These are phyloP conservation scores for Platygyra sinensis DNA, from an alignment of 64 coral and sea anemone species.

Conservation along the genomic window DNA sequence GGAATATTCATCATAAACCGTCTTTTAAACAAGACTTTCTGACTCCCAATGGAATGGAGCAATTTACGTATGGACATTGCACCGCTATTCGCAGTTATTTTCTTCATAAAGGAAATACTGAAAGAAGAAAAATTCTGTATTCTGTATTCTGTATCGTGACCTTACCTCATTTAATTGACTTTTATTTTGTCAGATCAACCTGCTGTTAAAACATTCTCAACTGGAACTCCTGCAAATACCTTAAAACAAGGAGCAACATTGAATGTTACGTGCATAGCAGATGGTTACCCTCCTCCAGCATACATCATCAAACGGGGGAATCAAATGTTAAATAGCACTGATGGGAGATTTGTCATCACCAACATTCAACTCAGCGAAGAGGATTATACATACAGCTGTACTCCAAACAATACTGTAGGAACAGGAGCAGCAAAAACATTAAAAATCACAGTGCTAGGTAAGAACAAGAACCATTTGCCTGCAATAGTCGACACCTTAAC, in stretches of 20 bases:
- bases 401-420: slow-evolving; percentile 46
- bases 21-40: no score
- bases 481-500: no score
- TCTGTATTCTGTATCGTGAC: no score
- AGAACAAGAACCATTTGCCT: neutral
- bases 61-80: no score
- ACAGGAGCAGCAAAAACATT: slow-evolving; percentile 32
- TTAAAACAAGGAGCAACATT: slow-evolving; percentile 18
- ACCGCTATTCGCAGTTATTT: no score
- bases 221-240: slow-evolving; percentile 39
- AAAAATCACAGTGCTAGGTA: slow-evolving; percentile 54
- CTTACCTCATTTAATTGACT: neutral
- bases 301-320: slow-evolving; percentile 50
- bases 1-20: no score
- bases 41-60: no score
- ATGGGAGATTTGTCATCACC: neutral
- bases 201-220: slow-evolving; percentile 34
- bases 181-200: slow-evolving; percentile 47
- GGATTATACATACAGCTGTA: slow-evolving; percentile 34
- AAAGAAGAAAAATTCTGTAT: no score
- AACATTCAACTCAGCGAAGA: slow-evolving; percentile 20
- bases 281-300: slow-evolving; percentile 64
- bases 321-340: neutral
- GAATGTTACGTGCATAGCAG: slow-evolving; percentile 43
- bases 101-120: no score